Conservation (phyloP, 2,797 vertebrate genomes). For the Rhinophrynus dorsalis region DNA sequence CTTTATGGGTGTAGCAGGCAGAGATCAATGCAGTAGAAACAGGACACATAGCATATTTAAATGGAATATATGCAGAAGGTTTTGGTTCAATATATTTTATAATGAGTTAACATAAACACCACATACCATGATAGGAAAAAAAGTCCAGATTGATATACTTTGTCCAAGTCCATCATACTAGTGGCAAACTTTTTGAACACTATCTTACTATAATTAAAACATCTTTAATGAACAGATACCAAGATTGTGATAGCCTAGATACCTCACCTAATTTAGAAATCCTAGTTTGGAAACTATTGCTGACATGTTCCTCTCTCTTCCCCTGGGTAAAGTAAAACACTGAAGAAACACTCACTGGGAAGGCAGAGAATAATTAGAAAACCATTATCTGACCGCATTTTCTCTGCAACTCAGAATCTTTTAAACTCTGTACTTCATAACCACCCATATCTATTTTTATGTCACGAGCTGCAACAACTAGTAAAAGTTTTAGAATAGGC, state of each 20-base stretch:
- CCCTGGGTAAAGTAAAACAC: neutral
- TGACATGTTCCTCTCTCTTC: conserved; percentile 1
- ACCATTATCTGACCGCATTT: neutral
- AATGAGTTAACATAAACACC: too few species aligned
- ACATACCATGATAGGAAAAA: too few species aligned
- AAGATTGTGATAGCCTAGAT: neutral
- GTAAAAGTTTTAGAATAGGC: too few species aligned
- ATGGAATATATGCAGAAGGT: too few species aligned
- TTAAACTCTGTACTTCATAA: neutral
- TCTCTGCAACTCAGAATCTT: neutral
- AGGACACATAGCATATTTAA: neutral
- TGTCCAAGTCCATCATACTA: too few species aligned
- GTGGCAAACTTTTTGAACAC: too few species aligned
- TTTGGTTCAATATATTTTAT: neutral
- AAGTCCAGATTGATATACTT: too few species aligned
- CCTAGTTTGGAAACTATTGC: conserved; percentile 1
- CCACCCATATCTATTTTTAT: too few species aligned
- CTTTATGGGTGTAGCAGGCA: neutral
- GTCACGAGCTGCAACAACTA: too few species aligned
- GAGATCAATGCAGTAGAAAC: neutral
- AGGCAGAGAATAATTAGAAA: neutral
- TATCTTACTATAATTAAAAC: too few species aligned
- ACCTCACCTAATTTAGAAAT: too few species aligned
- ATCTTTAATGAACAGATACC: too few species aligned
- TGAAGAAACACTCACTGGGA: neutral